Evolutionary conservation across 1,140 invertebrate species (phyloP), one percentile per base, ranked within the genome.

Genomic region (Drosophila punjabiensis): DNA sequence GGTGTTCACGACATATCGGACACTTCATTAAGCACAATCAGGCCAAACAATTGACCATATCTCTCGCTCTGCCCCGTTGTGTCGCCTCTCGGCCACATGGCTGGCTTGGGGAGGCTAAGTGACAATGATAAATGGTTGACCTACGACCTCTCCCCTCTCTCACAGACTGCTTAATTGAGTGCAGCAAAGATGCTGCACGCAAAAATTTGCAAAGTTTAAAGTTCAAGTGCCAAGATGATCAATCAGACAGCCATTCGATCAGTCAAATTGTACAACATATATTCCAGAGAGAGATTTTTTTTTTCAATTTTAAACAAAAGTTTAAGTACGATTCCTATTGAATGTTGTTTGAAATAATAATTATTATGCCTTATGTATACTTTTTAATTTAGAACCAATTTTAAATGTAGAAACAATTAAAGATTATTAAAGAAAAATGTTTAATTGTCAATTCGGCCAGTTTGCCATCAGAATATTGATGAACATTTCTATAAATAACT

Each of bases 21-120:
- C 81, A 79, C 76, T 88, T 89, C 81, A 89, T 88, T 88, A 81
- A 76, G 70, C 70, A 67, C 85, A 88, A 89, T 85, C 81, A 85
- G 77, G 79, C 62, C 52, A 79, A 76, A 69, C 67, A 89, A 83
- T 88, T 89, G 73, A 62, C 73, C 62, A 43, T 50, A 63, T 35
- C 52, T 18, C 53, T 24, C 2, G 33, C 24, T 39, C 52, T 64
- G 24, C 33, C 55, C 58, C 53, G 41, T 43, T 67, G 33, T 64
- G 30, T 20, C 35, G 33, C 24, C 33, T 58, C 52, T 58, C 66
- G 24, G 32, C 33, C 47, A 39, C 45, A 43, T 73, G 33, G 32
- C 18, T 52, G 30, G 30, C 58, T 35, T 52, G 20, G 52, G 50
- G 13, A 58, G 52, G 16, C 58, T 48, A 81, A 76, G 69, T 81